Evolutionary conservation across 1,140 invertebrate species (phyloP).

Genomic region (Drosophila ironensis): DNA sequence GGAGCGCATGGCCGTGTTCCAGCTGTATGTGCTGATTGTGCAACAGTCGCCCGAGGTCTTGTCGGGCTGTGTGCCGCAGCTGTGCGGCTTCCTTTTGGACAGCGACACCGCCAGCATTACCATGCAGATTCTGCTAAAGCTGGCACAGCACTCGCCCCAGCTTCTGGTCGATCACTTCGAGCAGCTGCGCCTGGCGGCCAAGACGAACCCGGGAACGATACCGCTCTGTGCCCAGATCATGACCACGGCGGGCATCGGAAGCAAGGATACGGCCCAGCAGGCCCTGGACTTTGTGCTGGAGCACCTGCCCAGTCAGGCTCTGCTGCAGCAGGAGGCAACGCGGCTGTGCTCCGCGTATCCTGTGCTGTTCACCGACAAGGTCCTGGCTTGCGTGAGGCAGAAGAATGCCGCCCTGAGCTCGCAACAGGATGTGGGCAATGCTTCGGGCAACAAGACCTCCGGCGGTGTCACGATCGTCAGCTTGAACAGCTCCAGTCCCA

Average conservation of each 20-base stretch:
- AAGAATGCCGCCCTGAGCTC: conserved; percentile 83
- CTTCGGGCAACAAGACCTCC: conserved; percentile 83
- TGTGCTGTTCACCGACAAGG: conserved; percentile 88
- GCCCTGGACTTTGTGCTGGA: conserved; percentile 91
- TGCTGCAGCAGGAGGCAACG: conserved; percentile 89
- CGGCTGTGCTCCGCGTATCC: conserved; percentile 89
- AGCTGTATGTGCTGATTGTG: conserved; percentile 91
- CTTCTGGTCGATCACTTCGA: conserved; percentile 87
- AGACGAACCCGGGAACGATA: conserved; percentile 86
- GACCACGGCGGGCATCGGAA: conserved; percentile 85
- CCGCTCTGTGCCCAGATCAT: conserved; percentile 86
- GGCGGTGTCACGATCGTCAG: conserved; percentile 90
- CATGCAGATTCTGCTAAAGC: conserved; percentile 89
- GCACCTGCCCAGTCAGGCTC: conserved; percentile 87
- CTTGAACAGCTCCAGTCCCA: conserved; percentile 83
- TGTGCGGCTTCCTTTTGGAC: conserved; percentile 71
- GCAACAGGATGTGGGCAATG: conserved; percentile 84
- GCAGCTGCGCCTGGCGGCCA: conserved; percentile 86
- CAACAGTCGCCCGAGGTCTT: conserved; percentile 86
- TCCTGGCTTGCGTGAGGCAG: conserved; percentile 88
- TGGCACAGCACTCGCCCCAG: conserved; percentile 87
- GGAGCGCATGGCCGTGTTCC: conserved; percentile 91
- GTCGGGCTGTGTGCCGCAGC: conserved; percentile 65
- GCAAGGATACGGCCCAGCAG: conserved; percentile 88
- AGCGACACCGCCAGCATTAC: conserved; percentile 84